phyloP scores from a whole-genome alignment of 2,797 vertebrate species.

The Yasuhikotakia modesta region DNA sequence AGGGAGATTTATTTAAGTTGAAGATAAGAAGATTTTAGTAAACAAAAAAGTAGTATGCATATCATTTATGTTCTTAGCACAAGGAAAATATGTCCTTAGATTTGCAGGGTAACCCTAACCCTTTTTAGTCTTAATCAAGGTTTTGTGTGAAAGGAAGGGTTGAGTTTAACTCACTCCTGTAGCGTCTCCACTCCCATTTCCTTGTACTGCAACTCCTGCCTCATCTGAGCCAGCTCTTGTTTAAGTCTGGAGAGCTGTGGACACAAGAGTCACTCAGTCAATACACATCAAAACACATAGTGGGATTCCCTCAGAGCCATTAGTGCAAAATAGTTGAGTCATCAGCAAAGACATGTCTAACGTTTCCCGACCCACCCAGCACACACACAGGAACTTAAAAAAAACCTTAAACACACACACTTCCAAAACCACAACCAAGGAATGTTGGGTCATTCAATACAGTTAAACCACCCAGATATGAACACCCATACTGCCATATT shows the following conservation, averaged over 20 bases:
- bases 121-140: too few species aligned
- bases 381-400: constrained; percentile 40
- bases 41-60: too few species aligned
- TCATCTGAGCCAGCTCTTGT: constrained; percentile 96
- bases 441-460: constrained; percentile 42
- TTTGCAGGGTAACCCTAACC: too few species aligned
- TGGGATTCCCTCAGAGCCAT: constrained; percentile 65
- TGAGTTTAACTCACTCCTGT: constrained; percentile 90
- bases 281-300: constrained; percentile 57
- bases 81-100: too few species aligned
- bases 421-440: too few species aligned
- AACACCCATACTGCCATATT: constrained; percentile 7
- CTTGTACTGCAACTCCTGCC: constrained; percentile 97
- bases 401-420: constrained; percentile 43
- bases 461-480: too few species aligned
- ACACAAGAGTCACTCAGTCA: constrained; percentile 64
- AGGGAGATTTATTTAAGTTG: too few species aligned
- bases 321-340: constrained; percentile 64
- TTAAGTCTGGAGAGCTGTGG: constrained; percentile 93
- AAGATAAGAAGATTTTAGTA: too few species aligned
- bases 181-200: constrained; percentile 98
- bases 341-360: constrained; percentile 61
- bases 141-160: constrained; percentile 2
- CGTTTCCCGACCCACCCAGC: constrained; percentile 32
- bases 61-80: too few species aligned